A percentile compares a stretch with the other conserved stretches of the same genome.
Conservation (phyloP, 2,797 vertebrate genomes). For the Eulemur coronatus region DNA sequence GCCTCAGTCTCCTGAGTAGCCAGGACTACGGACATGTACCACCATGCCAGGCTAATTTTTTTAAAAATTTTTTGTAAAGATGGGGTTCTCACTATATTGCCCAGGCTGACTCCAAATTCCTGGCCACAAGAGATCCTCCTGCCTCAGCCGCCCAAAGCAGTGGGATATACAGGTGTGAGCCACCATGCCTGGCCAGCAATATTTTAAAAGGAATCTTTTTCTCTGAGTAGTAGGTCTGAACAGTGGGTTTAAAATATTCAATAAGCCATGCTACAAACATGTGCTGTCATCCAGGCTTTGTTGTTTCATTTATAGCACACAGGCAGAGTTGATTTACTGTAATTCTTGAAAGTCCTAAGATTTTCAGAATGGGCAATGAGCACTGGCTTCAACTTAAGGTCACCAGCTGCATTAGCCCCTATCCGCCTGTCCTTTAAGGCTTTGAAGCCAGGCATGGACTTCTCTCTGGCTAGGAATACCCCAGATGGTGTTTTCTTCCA, state of each 20-base stretch:
- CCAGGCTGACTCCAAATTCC: too few species aligned
- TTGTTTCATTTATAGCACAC: neutral
- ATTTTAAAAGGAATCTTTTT: neutral
- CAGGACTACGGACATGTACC: too few species aligned
- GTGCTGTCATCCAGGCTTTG: neutral
- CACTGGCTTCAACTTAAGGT: neutral
- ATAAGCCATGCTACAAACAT: neutral
- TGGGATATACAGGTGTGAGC: too few species aligned
- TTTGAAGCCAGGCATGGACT: neutral
- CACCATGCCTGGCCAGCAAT: too few species aligned
- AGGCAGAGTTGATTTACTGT: neutral
- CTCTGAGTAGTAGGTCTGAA: neutral
- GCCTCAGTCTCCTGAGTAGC: too few species aligned
- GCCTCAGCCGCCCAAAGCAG: too few species aligned
- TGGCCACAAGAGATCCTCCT: too few species aligned
- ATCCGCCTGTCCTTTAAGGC: neutral
- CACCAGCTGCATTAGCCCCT: neutral
- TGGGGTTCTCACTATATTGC: too few species aligned
- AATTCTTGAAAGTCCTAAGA: neutral
- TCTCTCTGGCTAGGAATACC: neutral
- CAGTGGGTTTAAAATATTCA: neutral
- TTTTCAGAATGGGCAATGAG: neutral
- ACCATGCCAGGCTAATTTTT: too few species aligned
- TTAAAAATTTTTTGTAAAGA: too few species aligned
- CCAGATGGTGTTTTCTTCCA: neutral